These are phyloP conservation scores for Aplidium turbinatum DNA, from an alignment of 23 tunicate species.

Conservation along the genomic window DNA sequence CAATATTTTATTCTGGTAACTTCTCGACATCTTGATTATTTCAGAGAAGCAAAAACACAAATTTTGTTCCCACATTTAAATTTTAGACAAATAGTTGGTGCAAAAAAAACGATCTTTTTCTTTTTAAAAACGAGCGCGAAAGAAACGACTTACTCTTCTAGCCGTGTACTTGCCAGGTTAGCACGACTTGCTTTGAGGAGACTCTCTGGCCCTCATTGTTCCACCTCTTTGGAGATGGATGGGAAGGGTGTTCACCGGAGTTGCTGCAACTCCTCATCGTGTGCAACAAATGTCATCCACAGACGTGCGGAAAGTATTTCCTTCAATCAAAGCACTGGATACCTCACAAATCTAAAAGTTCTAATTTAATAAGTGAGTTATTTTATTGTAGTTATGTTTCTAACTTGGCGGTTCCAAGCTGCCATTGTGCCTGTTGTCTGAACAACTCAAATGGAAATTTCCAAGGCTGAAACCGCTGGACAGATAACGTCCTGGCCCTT, in stretches of 20 bases:
- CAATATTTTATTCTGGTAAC: too few species aligned
- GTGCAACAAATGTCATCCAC: conserved; percentile 46
- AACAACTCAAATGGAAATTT: too few species aligned
- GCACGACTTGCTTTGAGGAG: conserved; percentile 29
- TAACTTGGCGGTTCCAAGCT: too few species aligned
- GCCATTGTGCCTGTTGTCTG: too few species aligned
- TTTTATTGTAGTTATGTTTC: too few species aligned
- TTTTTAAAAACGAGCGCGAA: neutral
- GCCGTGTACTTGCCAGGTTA: conserved; percentile 59
- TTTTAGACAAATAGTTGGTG: neutral
- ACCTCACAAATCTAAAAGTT: conserved; percentile 39
- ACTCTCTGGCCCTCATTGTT: conserved; percentile 57
- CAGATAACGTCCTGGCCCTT: too few species aligned
- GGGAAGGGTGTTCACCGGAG: conserved; percentile 64
- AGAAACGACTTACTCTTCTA: neutral
- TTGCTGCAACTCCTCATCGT: conserved; percentile 34
- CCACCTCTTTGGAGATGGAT: conserved; percentile 39
- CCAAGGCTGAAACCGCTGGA: too few species aligned
- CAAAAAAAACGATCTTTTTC: neutral
- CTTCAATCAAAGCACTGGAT: conserved; percentile 69
- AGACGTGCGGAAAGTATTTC: conserved; percentile 62
- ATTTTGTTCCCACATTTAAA: too few species aligned
- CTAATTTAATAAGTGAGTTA: neutral
- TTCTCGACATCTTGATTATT: too few species aligned
- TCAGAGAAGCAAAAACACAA: too few species aligned